Evolutionary conservation across 2,113 vertebrate species (phyloP).

Genomic region (Cavia aperea): DNA sequence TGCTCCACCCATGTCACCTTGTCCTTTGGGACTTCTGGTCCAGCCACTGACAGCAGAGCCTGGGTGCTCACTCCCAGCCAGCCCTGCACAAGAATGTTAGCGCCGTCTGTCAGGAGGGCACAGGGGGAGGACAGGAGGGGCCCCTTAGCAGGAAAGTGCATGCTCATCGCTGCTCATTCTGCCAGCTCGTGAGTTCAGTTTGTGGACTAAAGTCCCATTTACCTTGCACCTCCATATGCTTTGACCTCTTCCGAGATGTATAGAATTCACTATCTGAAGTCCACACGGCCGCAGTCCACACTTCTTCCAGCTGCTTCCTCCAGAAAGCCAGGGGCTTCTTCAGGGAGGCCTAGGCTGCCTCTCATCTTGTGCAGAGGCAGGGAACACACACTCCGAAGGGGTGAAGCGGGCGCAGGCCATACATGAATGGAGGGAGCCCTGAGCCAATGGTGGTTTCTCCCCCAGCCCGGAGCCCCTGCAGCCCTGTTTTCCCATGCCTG

Average conservation of each 20-base stretch:
- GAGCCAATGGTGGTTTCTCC: not conserved
- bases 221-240: no score
- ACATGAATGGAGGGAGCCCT: not conserved
- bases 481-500: not conserved
- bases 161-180: fast-evolving
- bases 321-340: not conserved
- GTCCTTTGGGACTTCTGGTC: not conserved
- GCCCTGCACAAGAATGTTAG: fast-evolving
- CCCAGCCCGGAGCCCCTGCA: not conserved
- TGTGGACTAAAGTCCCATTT: not conserved
- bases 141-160: fast-evolving
- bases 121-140: no score
- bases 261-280: not conserved
- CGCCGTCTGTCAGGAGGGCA: fast-evolving
- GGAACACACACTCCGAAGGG: no score
- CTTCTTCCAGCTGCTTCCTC: not conserved
- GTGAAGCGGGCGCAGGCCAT: not conserved
- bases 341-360: not conserved
- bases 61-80: fast-evolving
- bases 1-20: fast-evolving
- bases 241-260: not conserved
- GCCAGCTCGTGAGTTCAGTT: not conserved
- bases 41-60: not conserved
- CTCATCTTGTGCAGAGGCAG: not conserved
- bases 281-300: not conserved